phyloP scores from a whole-genome alignment of 2,113 vertebrate genomes.

The Oreocharis arfaki region DNA sequence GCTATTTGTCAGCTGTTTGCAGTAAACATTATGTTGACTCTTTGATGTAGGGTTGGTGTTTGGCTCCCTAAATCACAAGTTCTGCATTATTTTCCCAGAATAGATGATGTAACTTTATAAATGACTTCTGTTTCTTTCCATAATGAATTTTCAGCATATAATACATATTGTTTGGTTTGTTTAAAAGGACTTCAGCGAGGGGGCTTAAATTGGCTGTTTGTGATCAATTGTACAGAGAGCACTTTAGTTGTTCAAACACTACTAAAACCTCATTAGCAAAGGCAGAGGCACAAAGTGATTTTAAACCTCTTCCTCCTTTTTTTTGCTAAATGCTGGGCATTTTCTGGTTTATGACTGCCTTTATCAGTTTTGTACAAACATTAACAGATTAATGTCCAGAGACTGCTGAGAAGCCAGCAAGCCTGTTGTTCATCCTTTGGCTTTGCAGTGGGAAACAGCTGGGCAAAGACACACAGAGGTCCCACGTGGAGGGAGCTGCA shows the following conservation, averaged over 20 bases:
- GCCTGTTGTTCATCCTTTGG: not conserved
- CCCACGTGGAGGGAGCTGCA: accelerated
- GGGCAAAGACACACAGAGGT: not conserved
- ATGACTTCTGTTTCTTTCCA: not conserved
- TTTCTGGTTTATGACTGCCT: not conserved
- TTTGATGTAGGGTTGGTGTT: conserved; percentile 16
- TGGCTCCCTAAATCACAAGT: conserved; percentile 17
- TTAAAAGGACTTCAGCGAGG: not conserved
- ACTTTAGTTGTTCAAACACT: not conserved
- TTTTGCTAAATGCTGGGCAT: not conserved
- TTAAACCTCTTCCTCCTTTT: not conserved
- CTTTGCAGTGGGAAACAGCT: not conserved
- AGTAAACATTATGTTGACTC: conserved; percentile 12
- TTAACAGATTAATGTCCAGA: not conserved
- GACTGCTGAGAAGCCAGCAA: not conserved
- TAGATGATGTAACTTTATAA: conserved; percentile 25
- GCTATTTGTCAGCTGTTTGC: conserved; percentile 31
- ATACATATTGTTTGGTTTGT: conserved; percentile 4
- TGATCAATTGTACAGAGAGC: not conserved
- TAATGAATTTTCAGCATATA: conserved; percentile 6
- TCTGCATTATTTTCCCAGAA: conserved; percentile 43
- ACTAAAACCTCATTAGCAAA: not conserved
- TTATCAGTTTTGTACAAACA: not conserved
- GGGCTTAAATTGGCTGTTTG: not conserved
- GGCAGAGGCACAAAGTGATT: not conserved